Conservation (phyloP, 2,797 vertebrate species). For the Cynopterus sphinx region DNA sequence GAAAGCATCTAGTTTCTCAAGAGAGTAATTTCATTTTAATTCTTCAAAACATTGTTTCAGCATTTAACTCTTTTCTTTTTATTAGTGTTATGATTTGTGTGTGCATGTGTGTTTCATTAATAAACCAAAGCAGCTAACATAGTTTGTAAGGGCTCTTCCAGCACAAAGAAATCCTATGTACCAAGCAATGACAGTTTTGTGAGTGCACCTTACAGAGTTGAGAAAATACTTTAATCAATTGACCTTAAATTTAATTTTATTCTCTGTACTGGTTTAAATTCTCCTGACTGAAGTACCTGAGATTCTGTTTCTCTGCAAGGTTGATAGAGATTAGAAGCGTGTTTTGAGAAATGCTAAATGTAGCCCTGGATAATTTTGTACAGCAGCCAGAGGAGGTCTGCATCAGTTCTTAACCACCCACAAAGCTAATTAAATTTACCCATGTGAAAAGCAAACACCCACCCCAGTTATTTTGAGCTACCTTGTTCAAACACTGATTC, state of each 20-base stretch:
- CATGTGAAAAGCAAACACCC: conserved; percentile 76
- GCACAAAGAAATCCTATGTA: background rate
- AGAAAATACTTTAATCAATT: background rate
- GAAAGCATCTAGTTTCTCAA: background rate
- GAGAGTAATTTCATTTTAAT: background rate
- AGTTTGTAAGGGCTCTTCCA: background rate
- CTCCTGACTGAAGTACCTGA: background rate
- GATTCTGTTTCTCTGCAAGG: background rate
- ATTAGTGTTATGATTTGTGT: background rate
- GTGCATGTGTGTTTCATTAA: background rate
- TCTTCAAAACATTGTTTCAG: background rate
- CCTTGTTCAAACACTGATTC: background rate
- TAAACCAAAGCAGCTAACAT: background rate
- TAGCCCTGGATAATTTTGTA: conserved; percentile 53
- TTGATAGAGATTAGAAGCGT: background rate
- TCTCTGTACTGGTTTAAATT: background rate
- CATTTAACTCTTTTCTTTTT: background rate
- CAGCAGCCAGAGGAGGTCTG: conserved; percentile 37
- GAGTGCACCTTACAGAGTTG: background rate
- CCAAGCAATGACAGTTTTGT: background rate
- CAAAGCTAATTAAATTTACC: conserved; percentile 78
- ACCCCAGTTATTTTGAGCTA: conserved; percentile 64
- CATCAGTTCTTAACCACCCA: conserved; percentile 62
- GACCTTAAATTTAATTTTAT: conserved; percentile 12
- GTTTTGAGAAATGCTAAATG: conserved; percentile 51